phyloP scores from a whole-genome alignment of 2,888 invertebrate species.

The Pherbina coryleti region DNA sequence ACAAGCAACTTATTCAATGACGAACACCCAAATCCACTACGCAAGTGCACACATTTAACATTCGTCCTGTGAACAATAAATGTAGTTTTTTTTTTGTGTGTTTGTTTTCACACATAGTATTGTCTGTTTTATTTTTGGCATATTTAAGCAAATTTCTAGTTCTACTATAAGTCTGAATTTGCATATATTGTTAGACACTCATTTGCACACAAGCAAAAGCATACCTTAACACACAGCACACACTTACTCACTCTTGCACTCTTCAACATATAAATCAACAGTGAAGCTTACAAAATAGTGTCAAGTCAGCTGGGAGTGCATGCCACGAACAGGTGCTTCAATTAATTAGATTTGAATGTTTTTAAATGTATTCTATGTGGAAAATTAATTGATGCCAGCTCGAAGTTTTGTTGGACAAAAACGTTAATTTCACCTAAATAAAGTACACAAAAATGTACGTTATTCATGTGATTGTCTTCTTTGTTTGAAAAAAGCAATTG shows the following conservation, averaged over 20 bases:
- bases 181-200: no score
- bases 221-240: background rate
- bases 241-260: background rate
- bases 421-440: no score
- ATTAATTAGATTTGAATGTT: background rate
- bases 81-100: background rate
- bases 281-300: background rate
- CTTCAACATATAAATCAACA: background rate
- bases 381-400: no score
- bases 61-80: background rate
- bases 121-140: background rate
- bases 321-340: constrained; percentile 1
- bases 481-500: no score
- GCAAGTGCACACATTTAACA: no score
- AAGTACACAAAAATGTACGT: no score
- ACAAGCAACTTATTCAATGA: no score
- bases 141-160: background rate
- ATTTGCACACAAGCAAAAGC: background rate
- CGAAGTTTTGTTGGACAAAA: no score
- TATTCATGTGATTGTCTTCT: no score
- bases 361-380: no score
- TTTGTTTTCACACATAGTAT: background rate
- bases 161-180: no score
- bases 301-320: background rate
- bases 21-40: no score